Conservation (phyloP, 2,888 invertebrate species). For the Hyposoter dolosus region DNA sequence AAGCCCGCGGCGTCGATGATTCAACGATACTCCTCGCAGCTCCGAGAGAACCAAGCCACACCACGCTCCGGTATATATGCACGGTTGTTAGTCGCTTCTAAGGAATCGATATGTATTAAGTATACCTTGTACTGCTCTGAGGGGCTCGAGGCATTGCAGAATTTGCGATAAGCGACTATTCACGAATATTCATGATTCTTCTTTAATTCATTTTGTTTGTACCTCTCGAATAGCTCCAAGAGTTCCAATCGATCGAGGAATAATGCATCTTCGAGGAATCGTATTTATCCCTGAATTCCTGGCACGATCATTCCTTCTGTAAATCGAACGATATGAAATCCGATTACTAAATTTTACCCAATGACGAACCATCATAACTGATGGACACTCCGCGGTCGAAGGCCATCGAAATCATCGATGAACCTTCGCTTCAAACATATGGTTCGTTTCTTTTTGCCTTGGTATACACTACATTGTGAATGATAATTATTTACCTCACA, state of each 20-base stretch:
- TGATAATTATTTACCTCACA: conserved; percentile 19
- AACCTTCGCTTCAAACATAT: not conserved
- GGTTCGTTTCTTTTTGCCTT: not conserved
- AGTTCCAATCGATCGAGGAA: conserved; percentile 24
- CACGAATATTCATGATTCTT: conserved; percentile 65
- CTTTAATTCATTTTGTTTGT: conserved; percentile 31
- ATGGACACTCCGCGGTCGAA: not conserved
- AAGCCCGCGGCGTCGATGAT: conserved; percentile 68
- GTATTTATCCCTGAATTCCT: not conserved
- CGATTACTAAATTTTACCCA: not conserved
- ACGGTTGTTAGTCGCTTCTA: conserved; percentile 67
- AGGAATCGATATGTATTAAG: conserved; percentile 64
- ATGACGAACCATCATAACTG: not conserved
- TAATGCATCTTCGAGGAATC: conserved; percentile 3
- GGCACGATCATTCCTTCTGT: not conserved
- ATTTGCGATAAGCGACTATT: conserved; percentile 47
- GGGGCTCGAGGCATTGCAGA: conserved; percentile 47
- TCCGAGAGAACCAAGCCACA: conserved; percentile 47
- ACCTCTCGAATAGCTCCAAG: not conserved
- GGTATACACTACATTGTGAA: conserved; percentile 1
- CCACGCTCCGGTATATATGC: conserved; percentile 29
- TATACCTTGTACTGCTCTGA: conserved; percentile 3
- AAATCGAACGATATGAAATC: not conserved
- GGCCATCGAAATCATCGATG: not conserved
- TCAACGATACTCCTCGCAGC: conserved; percentile 67